Base-by-base conservation (phyloP, 2,888 invertebrate genomes). In the Volucella bombylans region DNA sequence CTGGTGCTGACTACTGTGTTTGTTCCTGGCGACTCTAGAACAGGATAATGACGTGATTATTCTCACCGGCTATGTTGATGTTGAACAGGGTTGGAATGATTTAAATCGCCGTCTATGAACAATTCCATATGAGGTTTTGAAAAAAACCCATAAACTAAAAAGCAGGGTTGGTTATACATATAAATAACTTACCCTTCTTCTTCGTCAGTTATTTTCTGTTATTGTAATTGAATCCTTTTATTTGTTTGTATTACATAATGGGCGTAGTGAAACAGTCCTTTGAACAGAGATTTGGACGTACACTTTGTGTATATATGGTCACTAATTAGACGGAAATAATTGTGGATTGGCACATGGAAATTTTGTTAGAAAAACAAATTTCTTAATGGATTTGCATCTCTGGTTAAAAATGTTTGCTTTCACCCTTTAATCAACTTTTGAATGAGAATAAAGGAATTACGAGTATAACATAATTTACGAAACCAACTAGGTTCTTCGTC, bases 41-140 rank as follows among this genome's bases (percentile, higher is more conserved):
- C 54, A 67, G 65, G 65, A 82, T 82, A 76, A 82, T 18, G 65
- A 82, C 54, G 61, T 71, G 67, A 71, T 77, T 77, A 67, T 67
- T 77, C 61, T 61, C 71, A 50, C 71, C 31, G 65, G 14, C 14
- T 50, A 39, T 45, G n/a, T 45, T 69, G 52, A 39, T 45, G n/a
- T 45, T 69, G 52, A 68, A 39, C 12, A 39, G 74, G 81, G 74
- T 74, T 55, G 57, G n/a, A 15, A 38, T 52, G 18, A 47, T 15
- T 15, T 76, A 64, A 45, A 64, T 15, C 38, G 4, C 23, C 11
- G 15, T 47, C 15, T 23, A 52, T 39, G 38, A 49, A 52, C n/a
- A 71, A 61, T 50, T 62, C 9, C 54, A 45, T 54, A 14, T 55
- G 47, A 55, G 38, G 14, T 8, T 11, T 47, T 45, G 43, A 67